phyloP scores from a whole-genome alignment of 2,888 invertebrate genomes.

The Hemicrepidius hirtus region DNA sequence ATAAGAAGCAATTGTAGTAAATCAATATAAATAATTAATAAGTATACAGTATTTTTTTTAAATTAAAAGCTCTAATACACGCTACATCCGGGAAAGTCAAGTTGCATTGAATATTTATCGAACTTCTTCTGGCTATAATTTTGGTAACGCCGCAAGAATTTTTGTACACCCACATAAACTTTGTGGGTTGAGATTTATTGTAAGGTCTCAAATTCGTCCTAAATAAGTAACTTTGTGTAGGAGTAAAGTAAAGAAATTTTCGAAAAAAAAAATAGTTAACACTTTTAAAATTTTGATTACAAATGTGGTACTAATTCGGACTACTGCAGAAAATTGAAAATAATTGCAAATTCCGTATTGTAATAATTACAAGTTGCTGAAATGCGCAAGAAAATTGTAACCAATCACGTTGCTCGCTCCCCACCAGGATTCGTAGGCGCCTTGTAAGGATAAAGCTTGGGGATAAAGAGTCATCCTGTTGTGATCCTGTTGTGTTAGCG shows the following conservation, averaged over 20 bases:
- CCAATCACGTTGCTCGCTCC: slow-evolving; percentile 42
- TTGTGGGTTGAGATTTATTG: neutral
- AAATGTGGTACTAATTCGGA: no score
- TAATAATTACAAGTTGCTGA: slow-evolving; percentile 32
- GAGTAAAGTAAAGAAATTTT: no score
- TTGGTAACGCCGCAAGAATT: neutral
- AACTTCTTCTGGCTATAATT: no score
- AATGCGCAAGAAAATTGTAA: slow-evolving; percentile 39
- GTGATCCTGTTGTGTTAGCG: slow-evolving; percentile 42
- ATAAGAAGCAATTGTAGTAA: no score
- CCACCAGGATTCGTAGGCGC: slow-evolving; percentile 52
- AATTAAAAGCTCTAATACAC: no score
- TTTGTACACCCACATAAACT: neutral
- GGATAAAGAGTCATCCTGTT: slow-evolving; percentile 51
- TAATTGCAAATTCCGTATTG: neutral
- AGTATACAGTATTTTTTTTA: no score
- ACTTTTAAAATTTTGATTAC: no score
- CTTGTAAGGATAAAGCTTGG: slow-evolving; percentile 53
- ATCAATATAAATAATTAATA: no score
- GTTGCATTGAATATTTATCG: no score
- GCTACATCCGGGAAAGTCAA: no score
- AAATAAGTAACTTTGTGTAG: no score
- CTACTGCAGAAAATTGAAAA: neutral
- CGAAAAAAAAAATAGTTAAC: no score
- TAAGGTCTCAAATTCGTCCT: neutral